Evolutionary conservation across 1,140 invertebrate species (phyloP).

Genomic region (Caenorhabditis remanei): DNA sequence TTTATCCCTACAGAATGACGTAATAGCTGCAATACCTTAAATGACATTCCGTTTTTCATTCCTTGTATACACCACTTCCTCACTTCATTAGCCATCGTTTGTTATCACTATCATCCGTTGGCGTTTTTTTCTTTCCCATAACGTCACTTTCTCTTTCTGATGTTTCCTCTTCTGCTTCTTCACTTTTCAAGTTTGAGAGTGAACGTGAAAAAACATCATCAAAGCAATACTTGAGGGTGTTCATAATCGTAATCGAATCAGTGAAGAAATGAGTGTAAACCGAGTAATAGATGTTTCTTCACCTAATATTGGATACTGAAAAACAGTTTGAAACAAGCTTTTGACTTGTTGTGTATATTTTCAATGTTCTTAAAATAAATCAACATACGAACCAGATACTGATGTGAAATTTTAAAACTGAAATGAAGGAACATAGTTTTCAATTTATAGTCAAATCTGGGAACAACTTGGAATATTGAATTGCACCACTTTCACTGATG

Average conservation of each 20-base stretch:
- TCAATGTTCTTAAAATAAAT: neutral
- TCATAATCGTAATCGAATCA: slow-evolving; percentile 45
- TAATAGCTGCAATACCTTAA: neutral
- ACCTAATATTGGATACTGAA: neutral
- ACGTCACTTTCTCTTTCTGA: slow-evolving; percentile 8
- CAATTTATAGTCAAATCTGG: too few relatives aligned
- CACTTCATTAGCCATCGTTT: slow-evolving; percentile 4
- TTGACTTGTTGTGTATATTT: neutral
- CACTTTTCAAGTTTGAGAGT: slow-evolving; percentile 2
- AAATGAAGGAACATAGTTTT: too few relatives aligned
- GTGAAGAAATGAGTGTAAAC: slow-evolving; percentile 13
- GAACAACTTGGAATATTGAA: too few relatives aligned
- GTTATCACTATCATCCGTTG: slow-evolving; percentile 14
- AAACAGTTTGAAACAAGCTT: neutral
- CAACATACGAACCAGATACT: neutral
- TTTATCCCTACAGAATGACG: slow-evolving; percentile 2
- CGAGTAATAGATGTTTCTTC: neutral
- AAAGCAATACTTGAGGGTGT: neutral
- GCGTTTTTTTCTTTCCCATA: neutral
- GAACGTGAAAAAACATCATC: slow-evolving; percentile 14
- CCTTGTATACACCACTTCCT: neutral
- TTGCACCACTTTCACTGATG: too few relatives aligned
- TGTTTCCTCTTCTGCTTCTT: neutral
- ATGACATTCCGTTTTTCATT: neutral
- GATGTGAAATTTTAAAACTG: too few relatives aligned